A percentile compares a stretch with the other conserved stretches of the same genome.
These are phyloP conservation scores for Cyprinodon variegatus DNA, from an alignment of 2,113 vertebrate genomes.

Conservation along the genomic window DNA sequence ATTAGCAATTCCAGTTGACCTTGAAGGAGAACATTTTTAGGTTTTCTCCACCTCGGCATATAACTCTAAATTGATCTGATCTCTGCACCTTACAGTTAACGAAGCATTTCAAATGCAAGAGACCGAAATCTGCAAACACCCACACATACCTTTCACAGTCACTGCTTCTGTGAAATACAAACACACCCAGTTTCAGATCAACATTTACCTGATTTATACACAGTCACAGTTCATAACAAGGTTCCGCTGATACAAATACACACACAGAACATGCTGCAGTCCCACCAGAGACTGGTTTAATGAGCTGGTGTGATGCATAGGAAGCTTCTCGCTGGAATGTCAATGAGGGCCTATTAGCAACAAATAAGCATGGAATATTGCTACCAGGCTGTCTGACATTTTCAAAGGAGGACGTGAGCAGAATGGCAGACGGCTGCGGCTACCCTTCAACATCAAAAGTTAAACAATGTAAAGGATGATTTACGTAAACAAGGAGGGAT, in stretches of 20 bases:
- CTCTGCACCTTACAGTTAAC: slow-evolving; percentile 31
- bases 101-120: slow-evolving; percentile 37
- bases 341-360: slow-evolving; percentile 73
- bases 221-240: slow-evolving; percentile 41
- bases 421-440: slow-evolving; percentile 55
- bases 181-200: slow-evolving; percentile 14
- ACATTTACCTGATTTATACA: slow-evolving; percentile 41
- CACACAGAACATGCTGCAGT: slow-evolving; percentile 27
- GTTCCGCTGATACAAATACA: slow-evolving; percentile 14
- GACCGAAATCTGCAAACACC: slow-evolving; percentile 15
- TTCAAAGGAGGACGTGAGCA: slow-evolving; percentile 68
- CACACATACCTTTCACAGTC: slow-evolving; percentile 10
- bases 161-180: slow-evolving; percentile 22
- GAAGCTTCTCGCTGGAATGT: slow-evolving; percentile 67
- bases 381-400: slow-evolving; percentile 77
- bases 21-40: slow-evolving; percentile 38
- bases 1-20: slow-evolving; percentile 54
- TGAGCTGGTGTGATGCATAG: slow-evolving; percentile 68
- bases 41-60: slow-evolving; percentile 51
- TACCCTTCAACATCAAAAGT: slow-evolving; percentile 56
- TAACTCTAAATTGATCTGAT: slow-evolving; percentile 58
- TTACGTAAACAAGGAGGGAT: slow-evolving; percentile 14
- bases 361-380: slow-evolving; percentile 64
- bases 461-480: slow-evolving; percentile 35
- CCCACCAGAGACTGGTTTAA: slow-evolving; percentile 46